Percentiles rank a stretch among this genome's conserved stretches.
phyloP scores from a whole-genome alignment of 2,113 vertebrate species.

The Cyphomyrus discorhynchus region DNA sequence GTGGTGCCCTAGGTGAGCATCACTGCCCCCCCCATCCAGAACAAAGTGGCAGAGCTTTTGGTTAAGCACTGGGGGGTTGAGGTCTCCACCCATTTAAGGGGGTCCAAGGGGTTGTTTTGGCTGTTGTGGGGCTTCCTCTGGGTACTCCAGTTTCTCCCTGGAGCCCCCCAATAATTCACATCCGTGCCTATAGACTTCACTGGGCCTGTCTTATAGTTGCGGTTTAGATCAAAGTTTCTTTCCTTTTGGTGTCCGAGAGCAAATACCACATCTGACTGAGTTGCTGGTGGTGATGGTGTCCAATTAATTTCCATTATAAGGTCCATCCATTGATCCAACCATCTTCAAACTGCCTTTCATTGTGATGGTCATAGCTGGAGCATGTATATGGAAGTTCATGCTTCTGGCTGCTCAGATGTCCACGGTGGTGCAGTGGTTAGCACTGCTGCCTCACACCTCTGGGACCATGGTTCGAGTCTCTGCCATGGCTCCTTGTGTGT shows the following conservation, averaged over 20 bases:
- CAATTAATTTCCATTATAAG: not conserved
- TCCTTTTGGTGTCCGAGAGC: not conserved
- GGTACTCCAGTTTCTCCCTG: no score
- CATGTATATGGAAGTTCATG: not conserved
- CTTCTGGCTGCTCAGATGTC: not conserved
- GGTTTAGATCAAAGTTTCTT: not conserved
- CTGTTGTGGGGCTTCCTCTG: no score
- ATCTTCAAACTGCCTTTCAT: not conserved
- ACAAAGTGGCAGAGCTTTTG: not conserved
- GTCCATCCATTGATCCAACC: not conserved
- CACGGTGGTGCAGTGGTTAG: not conserved
- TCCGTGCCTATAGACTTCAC: not conserved
- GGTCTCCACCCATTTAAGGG: no score
- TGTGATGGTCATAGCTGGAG: not conserved
- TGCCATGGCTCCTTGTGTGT: not conserved
- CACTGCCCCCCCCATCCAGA: not conserved
- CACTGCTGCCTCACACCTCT: no score
- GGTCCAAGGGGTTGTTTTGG: no score
- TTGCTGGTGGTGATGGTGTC: not conserved
- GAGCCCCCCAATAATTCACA: no score
- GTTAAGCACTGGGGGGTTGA: no score
- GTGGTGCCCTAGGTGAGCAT: not conserved
- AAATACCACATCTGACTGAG: not conserved
- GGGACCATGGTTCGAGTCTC: not conserved
- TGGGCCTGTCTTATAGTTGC: not conserved